Evolutionary conservation across 2,888 invertebrate species (phyloP).

Genomic region (Drosophila kambysellisi): DNA sequence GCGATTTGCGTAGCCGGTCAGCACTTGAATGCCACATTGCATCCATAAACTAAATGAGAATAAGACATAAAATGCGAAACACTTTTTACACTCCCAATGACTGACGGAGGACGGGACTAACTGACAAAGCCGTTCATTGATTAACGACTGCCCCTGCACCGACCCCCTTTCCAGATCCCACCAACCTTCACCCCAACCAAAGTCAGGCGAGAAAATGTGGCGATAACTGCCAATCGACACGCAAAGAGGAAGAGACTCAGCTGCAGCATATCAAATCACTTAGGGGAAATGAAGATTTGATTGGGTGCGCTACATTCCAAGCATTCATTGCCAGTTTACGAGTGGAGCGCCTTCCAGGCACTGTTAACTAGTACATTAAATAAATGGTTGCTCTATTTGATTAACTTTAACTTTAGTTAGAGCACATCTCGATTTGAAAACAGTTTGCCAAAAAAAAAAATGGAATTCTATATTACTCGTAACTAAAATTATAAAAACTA

Average conservation of each 20-base stretch:
- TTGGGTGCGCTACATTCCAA: constrained; percentile 40
- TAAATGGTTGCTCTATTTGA: not conserved
- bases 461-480: not conserved
- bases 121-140: constrained; percentile 73
- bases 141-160: constrained; percentile 49
- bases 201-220: constrained; percentile 66
- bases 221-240: constrained; percentile 76
- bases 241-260: constrained; percentile 29
- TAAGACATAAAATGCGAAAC: constrained; percentile 56
- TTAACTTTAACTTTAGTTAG: not conserved
- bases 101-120: constrained; percentile 10
- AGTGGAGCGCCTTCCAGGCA: constrained; percentile 10
- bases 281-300: constrained; percentile 41
- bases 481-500: not conserved
- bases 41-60: constrained; percentile 64
- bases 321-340: constrained; percentile 33
- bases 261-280: constrained; percentile 37
- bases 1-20: constrained; percentile 54
- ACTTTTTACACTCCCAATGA: constrained; percentile 36
- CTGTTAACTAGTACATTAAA: not conserved
- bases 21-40: constrained; percentile 70
- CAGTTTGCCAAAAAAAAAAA: not conserved
- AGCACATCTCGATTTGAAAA: not conserved
- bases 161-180: constrained; percentile 9
- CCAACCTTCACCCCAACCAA: constrained; percentile 38